Base-by-base conservation (phyloP, 2,888 invertebrate species). In the Ditula angustiorana region DNA sequence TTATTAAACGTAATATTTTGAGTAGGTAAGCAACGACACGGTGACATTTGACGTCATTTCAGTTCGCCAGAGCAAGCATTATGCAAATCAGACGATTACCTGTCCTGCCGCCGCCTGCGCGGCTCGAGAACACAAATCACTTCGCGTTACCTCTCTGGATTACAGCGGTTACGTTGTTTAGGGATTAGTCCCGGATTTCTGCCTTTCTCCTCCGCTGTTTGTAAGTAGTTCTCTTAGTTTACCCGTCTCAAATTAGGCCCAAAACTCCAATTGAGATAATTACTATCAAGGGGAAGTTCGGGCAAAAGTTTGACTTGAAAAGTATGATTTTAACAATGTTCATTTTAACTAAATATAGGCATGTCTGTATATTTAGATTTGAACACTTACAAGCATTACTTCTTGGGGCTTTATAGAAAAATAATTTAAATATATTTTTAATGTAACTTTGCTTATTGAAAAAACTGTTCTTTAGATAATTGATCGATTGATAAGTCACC, bases 91-190 rank as follows among this genome's bases (percentile, higher is more conserved):
- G 49, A 49, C 68, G 61, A 67, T 74, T 69, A 73, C 72, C 70
- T 70, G 69, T 59, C 53, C 62, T 60, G 62, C 55, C 50, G 58
- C 64, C 67, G 67, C 55, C 50, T 60, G 66, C 67, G 67, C 33
- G 35, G 60, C 60, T 57, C 67, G 68, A 71, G 70, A 71, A 71
- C 73, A 71, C 76, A 71, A 73, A 74, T 73, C 75, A 73, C 74
- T 74, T 71, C 68, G 55, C 69, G 67, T 52, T 57, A 56, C 63
- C 66, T 46, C 66, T 21, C 66, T 61, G 69, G 69, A 67, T 69
- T 67, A 67, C 68, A 64, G 59, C 56, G 62, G 61, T 67, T 63
- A 66, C 58, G 50, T 67, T 69, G 69, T 69, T 68, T 61, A 60
- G 58, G 55, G 67, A 72, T 71, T 74, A 74, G 67, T 67, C 68